Evolutionary conservation across 1,140 invertebrate genomes (phyloP).

Genomic region (Leptopilina boulardi): DNA sequence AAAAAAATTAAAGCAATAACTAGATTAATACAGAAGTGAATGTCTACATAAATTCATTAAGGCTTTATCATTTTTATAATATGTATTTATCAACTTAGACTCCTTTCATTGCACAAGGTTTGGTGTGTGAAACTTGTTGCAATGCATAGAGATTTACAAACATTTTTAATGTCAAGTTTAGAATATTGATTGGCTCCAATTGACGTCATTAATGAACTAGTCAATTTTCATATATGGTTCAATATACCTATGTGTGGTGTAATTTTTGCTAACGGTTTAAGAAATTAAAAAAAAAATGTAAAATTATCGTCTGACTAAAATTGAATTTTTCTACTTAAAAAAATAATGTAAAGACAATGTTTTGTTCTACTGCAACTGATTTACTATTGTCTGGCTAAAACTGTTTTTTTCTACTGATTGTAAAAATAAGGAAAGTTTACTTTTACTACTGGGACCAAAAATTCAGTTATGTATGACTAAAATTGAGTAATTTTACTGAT

Average conservation of each 20-base stretch:
- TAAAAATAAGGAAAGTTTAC: no score
- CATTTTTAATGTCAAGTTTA: constrained; percentile 28
- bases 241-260: neutral
- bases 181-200: constrained; percentile 18
- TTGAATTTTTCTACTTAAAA: no score
- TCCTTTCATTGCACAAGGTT: constrained; percentile 29
- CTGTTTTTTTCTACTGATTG: no score
- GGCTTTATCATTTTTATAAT: constrained; percentile 14
- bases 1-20: neutral
- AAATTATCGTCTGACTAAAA: no score
- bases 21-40: constrained; percentile 28
- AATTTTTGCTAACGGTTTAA: neutral
- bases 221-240: neutral
- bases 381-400: no score
- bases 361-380: no score
- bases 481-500: no score
- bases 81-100: constrained; percentile 2
- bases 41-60: constrained; percentile 28
- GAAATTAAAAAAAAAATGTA: no score
- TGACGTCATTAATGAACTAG: neutral
- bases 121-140: neutral
- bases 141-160: constrained; percentile 13
- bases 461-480: no score
- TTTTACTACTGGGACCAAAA: no score
- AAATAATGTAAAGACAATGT: no score